Percentiles rank a stretch among this genome's conserved stretches.
These are phyloP conservation scores for Euleptes europaea DNA, from an alignment of 2,113 vertebrate genomes.

Conservation along the genomic window DNA sequence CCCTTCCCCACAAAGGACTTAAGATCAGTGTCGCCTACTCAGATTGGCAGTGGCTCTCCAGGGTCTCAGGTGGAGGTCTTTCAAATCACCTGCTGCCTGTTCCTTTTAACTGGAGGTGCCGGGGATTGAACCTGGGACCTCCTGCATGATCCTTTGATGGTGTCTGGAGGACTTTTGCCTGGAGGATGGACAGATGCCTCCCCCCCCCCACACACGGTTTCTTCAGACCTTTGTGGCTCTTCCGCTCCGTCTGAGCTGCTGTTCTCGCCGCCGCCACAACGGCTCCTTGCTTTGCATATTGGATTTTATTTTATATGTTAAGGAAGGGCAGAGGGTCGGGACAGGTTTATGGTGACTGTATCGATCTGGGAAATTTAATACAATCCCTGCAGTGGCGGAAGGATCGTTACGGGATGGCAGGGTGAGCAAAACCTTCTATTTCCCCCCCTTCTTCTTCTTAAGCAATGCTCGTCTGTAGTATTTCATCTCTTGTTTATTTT, in stretches of 20 bases:
- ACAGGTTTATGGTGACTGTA: slow-evolving; percentile 67
- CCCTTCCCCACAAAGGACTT: too few species aligned
- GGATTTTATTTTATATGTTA: slow-evolving; percentile 67
- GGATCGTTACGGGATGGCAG: slow-evolving; percentile 62
- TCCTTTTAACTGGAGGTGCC: too few species aligned
- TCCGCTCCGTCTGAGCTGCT: slow-evolving; percentile 9
- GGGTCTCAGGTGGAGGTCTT: too few species aligned
- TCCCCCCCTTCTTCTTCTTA: slow-evolving; percentile 26
- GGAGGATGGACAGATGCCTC: accelerated
- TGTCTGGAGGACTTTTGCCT: neutral
- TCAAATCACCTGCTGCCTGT: too few species aligned
- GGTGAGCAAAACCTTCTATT: slow-evolving; percentile 11
- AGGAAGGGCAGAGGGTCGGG: slow-evolving; percentile 68
- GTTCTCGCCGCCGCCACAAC: neutral
- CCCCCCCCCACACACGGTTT: neutral
- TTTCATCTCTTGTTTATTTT: slow-evolving; percentile 28
- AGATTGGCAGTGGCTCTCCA: too few species aligned
- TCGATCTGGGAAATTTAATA: slow-evolving; percentile 74
- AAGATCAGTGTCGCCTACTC: too few species aligned
- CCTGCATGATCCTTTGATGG: neutral
- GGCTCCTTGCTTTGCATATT: slow-evolving; percentile 53
- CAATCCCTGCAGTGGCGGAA: slow-evolving; percentile 67
- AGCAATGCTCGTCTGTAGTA: slow-evolving; percentile 54
- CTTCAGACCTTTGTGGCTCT: neutral
- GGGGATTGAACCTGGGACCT: too few species aligned